Percentiles rank a stretch among this genome's conserved stretches.
Evolutionary conservation across 2,113 vertebrate species (phyloP).

Genomic region (Todiramphus saurophagus): DNA sequence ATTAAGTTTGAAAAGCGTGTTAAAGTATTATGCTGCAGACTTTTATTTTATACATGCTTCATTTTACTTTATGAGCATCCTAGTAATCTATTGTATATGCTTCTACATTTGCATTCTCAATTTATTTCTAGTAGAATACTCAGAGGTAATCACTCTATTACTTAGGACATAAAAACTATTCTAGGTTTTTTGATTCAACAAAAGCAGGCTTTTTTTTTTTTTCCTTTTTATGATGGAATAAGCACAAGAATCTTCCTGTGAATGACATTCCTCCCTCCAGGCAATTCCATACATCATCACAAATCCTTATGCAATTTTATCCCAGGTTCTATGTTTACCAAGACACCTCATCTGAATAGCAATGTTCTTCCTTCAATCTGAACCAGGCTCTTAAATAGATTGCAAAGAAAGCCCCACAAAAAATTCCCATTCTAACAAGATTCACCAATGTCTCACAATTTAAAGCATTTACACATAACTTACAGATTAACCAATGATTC

Average conservation of each 20-base stretch:
- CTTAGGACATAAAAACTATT: background rate
- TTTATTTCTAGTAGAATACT: background rate
- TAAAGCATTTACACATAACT: rapidly evolving
- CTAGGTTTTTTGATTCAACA: background rate
- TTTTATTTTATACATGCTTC: background rate
- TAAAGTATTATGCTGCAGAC: background rate
- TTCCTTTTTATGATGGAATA: background rate
- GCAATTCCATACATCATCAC: background rate
- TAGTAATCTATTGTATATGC: background rate
- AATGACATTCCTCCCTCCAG: background rate
- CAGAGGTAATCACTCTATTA: background rate
- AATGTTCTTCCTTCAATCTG: background rate
- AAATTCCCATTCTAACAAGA: background rate
- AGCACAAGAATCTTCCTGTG: background rate
- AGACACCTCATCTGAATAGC: background rate
- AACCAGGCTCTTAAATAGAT: background rate
- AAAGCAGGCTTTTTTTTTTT: background rate
- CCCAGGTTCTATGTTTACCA: conserved; percentile 10
- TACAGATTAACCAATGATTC: background rate
- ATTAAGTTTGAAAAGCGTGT: background rate
- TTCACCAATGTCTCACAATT: background rate
- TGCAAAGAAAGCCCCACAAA: background rate
- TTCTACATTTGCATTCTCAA: background rate
- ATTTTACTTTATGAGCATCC: background rate
- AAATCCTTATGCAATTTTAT: conserved; percentile 42